Base-by-base conservation (phyloP, 1,140 invertebrate species). In the Chelonus insularis region DNA sequence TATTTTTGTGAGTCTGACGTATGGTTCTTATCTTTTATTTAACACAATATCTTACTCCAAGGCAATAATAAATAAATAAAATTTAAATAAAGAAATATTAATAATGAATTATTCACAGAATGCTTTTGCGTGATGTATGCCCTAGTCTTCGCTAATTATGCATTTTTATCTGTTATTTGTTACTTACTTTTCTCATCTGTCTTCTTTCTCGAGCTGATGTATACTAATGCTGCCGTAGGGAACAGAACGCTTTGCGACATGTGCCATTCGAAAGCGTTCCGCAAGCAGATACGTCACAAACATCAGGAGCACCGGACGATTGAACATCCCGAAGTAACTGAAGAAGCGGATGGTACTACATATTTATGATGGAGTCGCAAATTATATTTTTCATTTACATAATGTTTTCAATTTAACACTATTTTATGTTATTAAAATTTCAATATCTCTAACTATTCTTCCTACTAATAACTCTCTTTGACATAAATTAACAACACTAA, bases 1-100 rank as follows among this genome's bases (percentile, higher is more conserved):
- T 96, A 94, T 76, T 96, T 97, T 76, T 96, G 93, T 95, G 88
- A 95, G 91, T 87, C 20, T 37, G 8, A 20, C n/a, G n/a, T n/a
- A n/a, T n/a, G n/a, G n/a, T n/a, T n/a, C n/a, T n/a, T n/a, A n/a
- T n/a, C n/a, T n/a, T n/a, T n/a, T n/a, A n/a, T n/a, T n/a, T n/a
- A n/a, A n/a, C n/a, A n/a, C n/a, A n/a, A n/a, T n/a, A n/a, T n/a
- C n/a, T n/a, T n/a, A n/a, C n/a, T n/a, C n/a, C n/a, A n/a, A n/a
- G n/a, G n/a, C n/a, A n/a, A n/a, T n/a, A n/a, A n/a, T n/a, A n/a
- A n/a, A n/a, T n/a, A n/a, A 32, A 45, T n/a, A 43, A 43, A 14
- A 16, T 7, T 6, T 11, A 45, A 47, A 47, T 29, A 20, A 32
- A 50, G 47, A 48, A 25, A 57, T 9, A 45, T 29, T 23, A 57